These are phyloP conservation scores for Tipula unca DNA, from an alignment of 2,888 invertebrate genomes.

Conservation along the genomic window DNA sequence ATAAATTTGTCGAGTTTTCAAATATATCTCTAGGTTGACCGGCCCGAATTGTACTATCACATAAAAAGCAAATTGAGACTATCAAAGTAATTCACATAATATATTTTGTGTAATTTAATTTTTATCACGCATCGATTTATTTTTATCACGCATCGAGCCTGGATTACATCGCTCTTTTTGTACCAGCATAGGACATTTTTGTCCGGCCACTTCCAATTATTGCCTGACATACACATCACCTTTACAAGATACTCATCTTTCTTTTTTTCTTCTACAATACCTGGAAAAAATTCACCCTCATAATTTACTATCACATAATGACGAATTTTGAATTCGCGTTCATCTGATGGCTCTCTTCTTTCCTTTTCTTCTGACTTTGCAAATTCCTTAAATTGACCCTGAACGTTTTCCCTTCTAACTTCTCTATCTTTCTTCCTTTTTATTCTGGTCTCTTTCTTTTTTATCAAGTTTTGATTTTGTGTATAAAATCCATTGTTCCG, in stretches of 20 bases:
- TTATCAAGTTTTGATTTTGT: not conserved
- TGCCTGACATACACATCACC: too few species aligned
- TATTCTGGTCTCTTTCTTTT: not conserved
- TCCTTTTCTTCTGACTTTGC: not conserved
- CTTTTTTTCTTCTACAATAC: not conserved
- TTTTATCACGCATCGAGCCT: not conserved
- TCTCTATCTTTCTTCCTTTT: not conserved
- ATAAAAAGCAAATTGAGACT: not conserved
- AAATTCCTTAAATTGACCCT: too few species aligned
- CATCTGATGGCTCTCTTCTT: not conserved
- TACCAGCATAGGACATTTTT: not conserved
- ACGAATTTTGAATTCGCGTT: not conserved
- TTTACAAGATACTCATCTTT: not conserved
- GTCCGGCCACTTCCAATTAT: not conserved
- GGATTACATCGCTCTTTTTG: not conserved
- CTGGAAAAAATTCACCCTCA: too few species aligned
- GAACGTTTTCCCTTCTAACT: not conserved
- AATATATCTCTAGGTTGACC: too few species aligned
- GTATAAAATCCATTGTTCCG: not conserved
- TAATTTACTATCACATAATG: not conserved
- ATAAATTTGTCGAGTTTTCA: too few species aligned
- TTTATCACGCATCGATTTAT: not conserved
- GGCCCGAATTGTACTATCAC: too few species aligned
- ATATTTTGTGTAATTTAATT: not conserved
- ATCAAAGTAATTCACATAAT: not conserved